Base-by-base conservation (phyloP, 2,797 vertebrate species). In the Neomorphus geoffroyi region DNA sequence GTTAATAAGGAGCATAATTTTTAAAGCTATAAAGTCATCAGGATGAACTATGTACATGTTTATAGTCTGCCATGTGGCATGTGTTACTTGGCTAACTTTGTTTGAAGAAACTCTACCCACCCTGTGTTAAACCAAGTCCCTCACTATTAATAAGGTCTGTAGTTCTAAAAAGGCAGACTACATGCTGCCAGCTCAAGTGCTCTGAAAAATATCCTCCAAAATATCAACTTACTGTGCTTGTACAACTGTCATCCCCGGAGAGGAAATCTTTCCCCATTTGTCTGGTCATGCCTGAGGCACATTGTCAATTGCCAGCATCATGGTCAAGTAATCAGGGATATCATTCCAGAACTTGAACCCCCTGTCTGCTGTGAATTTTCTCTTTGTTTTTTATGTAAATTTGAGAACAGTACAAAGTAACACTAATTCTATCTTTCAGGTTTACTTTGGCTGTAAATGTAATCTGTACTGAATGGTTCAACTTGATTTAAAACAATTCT, bases 1-100 rank as follows among this genome's bases (percentile, higher is more conserved):
- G 10, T 45, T 72, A 65, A 91, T 56, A n/a, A 24, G 4, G 16
- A 75, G 4, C 1, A 61, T 43, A 2, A 65, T 70, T 90, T 96
- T 96, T 94, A 79, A 86, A 90, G 6, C 3, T 50, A 43, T 24
- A 75, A 91, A 81, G n/a, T 86, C 12, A 48, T 50, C 21, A 45
- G 18, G 8, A 48, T 58, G 5, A 80, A 69, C 69, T 61, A 77
- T 0, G 3, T 35, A 26, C 1, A 1, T 48, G 5, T 85, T 80
- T 91, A 87, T 69, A 87, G 32, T 45, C 35, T 86, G n/a, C 27
- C 57, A 95, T 92, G 71, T 96, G 86, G 88, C 41, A 92, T 80
- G 58, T 80, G 54, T 95, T 93, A 93, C 4, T 35, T 35, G 19
- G 57, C 30, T 82, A 93, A 51, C n/a, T 96, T 88, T 88, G 53